Percentiles rank a stretch among this genome's conserved stretches.
Conservation (phyloP, 2,797 vertebrate species). For the Acropternis orthonyx region DNA sequence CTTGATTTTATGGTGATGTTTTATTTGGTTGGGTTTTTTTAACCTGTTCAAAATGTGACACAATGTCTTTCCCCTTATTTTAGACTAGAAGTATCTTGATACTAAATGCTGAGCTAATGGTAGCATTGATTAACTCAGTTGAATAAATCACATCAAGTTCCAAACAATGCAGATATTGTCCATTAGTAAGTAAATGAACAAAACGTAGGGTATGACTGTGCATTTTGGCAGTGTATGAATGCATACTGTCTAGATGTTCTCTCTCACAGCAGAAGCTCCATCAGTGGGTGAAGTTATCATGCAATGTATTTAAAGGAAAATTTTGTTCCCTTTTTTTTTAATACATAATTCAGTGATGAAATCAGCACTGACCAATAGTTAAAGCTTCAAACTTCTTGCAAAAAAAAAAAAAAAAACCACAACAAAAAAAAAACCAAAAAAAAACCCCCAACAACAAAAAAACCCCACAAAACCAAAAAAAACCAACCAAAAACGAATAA, state of each 20-base stretch:
- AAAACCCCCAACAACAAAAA: too few species aligned
- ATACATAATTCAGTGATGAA: background rate
- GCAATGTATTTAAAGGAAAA: background rate
- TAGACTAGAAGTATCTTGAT: background rate
- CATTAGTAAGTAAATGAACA: background rate
- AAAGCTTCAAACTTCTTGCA: background rate
- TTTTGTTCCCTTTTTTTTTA: background rate
- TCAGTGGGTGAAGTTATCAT: background rate
- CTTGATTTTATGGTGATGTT: background rate
- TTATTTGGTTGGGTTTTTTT: background rate
- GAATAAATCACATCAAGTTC: background rate
- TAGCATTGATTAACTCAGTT: background rate
- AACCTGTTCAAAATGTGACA: background rate
- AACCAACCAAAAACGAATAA: too few species aligned
- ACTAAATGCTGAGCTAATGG: background rate
- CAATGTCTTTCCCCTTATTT: background rate
- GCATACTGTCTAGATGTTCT: background rate
- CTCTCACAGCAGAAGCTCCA: background rate
- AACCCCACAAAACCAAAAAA: too few species aligned
- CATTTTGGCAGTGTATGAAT: background rate
- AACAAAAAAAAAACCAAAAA: too few species aligned
- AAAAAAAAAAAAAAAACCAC: too few species aligned
- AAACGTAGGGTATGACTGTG: background rate
- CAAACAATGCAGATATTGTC: background rate
- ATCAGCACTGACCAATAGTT: background rate